Conservation (phyloP, 2,797 vertebrate species). For the Ceyx erithaca region DNA sequence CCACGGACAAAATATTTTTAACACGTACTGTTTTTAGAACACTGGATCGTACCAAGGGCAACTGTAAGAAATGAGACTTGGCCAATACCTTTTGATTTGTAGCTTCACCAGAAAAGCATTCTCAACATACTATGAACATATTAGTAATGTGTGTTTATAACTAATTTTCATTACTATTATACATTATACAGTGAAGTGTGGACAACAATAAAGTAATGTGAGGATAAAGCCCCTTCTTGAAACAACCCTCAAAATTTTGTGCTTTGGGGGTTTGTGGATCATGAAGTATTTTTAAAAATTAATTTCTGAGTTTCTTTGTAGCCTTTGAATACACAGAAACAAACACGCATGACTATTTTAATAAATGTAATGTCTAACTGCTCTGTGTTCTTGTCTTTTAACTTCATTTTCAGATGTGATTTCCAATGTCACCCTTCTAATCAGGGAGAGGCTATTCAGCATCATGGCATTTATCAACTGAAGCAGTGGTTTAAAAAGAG, state of each 20-base stretch:
- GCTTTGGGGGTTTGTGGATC: too few relatives aligned
- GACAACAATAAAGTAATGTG: background rate
- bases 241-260: too few relatives aligned
- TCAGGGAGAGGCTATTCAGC: background rate
- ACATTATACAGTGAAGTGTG: background rate
- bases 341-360: too few relatives aligned
- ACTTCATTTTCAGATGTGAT: too few relatives aligned
- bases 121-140: conserved; percentile 11
- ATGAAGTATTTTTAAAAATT: too few relatives aligned
- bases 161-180: background rate
- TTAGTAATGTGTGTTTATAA: conserved; percentile 25
- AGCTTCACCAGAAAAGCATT: conserved; percentile 40
- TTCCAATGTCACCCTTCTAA: background rate
- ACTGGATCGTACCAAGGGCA: conserved; percentile 59
- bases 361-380: too few relatives aligned
- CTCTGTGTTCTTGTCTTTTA: too few relatives aligned
- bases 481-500: conserved; percentile 47
- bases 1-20: conserved; percentile 39
- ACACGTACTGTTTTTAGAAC: conserved; percentile 66
- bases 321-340: too few relatives aligned
- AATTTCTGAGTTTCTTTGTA: too few relatives aligned
- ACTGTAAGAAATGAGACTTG: conserved; percentile 44
- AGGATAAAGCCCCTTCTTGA: too few relatives aligned
- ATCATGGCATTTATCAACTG: conserved; percentile 1
- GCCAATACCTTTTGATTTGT: conserved; percentile 52